phyloP scores from a whole-genome alignment of 2,797 vertebrate genomes.

The Diglossa cyanea region DNA sequence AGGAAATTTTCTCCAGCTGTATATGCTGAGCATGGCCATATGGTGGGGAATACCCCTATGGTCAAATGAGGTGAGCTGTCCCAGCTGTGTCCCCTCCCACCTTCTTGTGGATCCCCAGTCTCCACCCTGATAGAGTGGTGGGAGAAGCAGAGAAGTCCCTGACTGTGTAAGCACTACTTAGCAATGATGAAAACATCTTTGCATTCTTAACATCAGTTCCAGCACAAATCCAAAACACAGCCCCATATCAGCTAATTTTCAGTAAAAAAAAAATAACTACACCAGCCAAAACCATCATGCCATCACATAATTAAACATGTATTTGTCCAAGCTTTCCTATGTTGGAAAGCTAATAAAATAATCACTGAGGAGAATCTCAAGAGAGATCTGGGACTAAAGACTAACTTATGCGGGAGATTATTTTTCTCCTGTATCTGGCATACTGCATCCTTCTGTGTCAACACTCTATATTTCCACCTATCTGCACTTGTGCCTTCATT shows the following conservation, averaged over 20 bases:
- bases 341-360: background rate
- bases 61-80: background rate
- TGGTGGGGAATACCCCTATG: background rate
- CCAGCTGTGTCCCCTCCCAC: background rate
- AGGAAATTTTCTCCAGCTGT: background rate
- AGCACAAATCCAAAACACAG: background rate
- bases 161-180: background rate
- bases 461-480: background rate
- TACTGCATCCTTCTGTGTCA: background rate
- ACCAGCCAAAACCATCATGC: background rate
- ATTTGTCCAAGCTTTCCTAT: background rate
- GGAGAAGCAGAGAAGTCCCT: background rate
- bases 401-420: background rate
- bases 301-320: background rate
- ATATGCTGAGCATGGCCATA: background rate
- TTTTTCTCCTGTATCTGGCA: background rate
- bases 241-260: background rate
- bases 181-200: background rate
- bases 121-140: too few species aligned
- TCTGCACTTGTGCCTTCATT: background rate
- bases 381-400: background rate
- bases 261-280: background rate
- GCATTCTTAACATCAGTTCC: background rate
- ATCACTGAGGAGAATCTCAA: background rate
- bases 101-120: background rate